Percentiles rank a stretch among this genome's conserved stretches.
Conservation (phyloP, 2,113 vertebrate species). For the Salminus brasiliensis region DNA sequence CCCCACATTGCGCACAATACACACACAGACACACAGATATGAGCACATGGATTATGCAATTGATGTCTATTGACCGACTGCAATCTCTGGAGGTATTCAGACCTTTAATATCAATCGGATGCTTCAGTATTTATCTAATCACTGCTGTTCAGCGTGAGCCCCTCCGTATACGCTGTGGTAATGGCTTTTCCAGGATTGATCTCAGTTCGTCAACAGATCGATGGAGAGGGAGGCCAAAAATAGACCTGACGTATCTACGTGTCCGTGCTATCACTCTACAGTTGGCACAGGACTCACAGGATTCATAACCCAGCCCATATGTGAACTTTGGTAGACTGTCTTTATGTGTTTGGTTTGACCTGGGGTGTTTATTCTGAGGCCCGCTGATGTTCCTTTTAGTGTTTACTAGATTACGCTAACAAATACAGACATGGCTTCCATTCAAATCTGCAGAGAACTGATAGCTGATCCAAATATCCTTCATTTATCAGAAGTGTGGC, state of each 20-base stretch:
- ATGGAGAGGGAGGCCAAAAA: slow-evolving; percentile 52
- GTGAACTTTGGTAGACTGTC: background rate
- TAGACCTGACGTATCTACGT: slow-evolving; percentile 42
- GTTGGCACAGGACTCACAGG: background rate
- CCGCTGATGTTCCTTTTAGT: background rate
- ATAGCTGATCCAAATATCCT: background rate
- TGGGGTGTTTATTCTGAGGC: too few relatives aligned
- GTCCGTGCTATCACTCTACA: background rate
- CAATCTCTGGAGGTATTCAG: background rate
- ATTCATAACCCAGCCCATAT: background rate
- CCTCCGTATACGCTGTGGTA: background rate
- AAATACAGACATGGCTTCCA: background rate
- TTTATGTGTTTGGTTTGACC: background rate
- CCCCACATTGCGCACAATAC: too few relatives aligned
- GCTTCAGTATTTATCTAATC: slow-evolving; percentile 41
- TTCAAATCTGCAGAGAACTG: background rate
- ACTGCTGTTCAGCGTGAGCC: slow-evolving; percentile 18
- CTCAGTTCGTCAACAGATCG: slow-evolving; percentile 49
- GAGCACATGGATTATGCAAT: background rate
- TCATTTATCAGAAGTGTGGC: slow-evolving; percentile 8
- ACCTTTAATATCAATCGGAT: slow-evolving; percentile 40
- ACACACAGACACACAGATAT: slow-evolving; percentile 31
- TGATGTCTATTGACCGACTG: background rate
- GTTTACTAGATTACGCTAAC: background rate
- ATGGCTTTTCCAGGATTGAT: slow-evolving; percentile 14